These are phyloP conservation scores for Rhodinocichla rosea DNA, from an alignment of 2,113 vertebrate genomes.

Conservation along the genomic window DNA sequence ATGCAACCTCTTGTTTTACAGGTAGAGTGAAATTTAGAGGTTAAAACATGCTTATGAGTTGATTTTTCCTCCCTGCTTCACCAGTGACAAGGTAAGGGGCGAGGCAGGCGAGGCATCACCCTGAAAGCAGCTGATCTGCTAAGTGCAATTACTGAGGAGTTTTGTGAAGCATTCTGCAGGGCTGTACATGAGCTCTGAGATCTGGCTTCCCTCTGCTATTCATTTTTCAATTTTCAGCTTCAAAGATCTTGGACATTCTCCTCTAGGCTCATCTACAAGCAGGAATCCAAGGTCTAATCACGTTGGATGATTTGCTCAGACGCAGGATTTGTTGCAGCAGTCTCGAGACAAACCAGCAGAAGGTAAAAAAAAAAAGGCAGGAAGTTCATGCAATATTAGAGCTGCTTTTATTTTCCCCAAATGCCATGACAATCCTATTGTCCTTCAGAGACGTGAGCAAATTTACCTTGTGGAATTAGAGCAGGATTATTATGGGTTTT, in stretches of 20 bases:
- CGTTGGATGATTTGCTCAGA: slow-evolving; percentile 41
- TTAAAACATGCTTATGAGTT: slow-evolving; percentile 44
- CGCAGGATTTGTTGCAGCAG: slow-evolving; percentile 59
- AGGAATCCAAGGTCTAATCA: slow-evolving; percentile 67
- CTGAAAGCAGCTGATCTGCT: slow-evolving; percentile 30
- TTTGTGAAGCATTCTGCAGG: slow-evolving; percentile 47
- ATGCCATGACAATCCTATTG: slow-evolving; percentile 46
- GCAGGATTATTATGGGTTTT: background rate
- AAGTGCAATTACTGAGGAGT: slow-evolving; percentile 37
- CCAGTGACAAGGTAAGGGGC: background rate
- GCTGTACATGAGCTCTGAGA: background rate
- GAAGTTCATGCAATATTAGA: slow-evolving; percentile 19
- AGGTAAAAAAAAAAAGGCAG: background rate
- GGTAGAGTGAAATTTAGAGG: slow-evolving; percentile 36
- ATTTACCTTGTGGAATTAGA: slow-evolving; percentile 22
- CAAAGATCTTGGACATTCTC: slow-evolving; percentile 68
- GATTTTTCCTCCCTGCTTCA: slow-evolving; percentile 53
- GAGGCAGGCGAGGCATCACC: background rate
- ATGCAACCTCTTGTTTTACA: slow-evolving; percentile 59
- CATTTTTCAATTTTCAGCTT: slow-evolving; percentile 74
- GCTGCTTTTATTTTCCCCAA: slow-evolving; percentile 39
- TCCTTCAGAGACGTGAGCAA: slow-evolving; percentile 31
- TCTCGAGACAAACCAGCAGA: slow-evolving; percentile 3
- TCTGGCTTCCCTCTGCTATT: slow-evolving; percentile 52
- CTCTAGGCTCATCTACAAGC: slow-evolving; percentile 63